Base-by-base conservation (phyloP, 2,797 vertebrate species). In the Diglossa cyanea region DNA sequence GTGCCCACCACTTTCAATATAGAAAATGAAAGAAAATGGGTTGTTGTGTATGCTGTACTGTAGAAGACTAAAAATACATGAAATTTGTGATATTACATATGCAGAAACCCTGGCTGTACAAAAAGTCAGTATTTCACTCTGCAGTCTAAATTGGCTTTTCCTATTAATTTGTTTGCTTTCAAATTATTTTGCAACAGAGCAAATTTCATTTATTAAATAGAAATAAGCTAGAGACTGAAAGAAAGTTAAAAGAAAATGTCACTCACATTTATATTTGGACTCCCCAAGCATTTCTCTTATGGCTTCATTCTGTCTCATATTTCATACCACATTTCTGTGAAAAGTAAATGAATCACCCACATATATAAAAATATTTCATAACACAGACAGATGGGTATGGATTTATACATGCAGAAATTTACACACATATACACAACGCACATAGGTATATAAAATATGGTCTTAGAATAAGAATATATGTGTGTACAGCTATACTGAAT, bases 381-480 rank as follows among this genome's bases (percentile, higher is more conserved):
- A 75, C 18, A 58, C 7, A 68, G 63, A 79, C 50, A 75, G 82
- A 78, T 88, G 76, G 82, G 12, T 77, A 48, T 90, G 40, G 39
- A 84, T 95, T 91, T 95, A 70, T 86, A 76, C 4, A 8, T 57
- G 44, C 15, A 75, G 62, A 90, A 91, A 81, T 93, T 75, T 81
- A 70, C 70, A 77, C 33, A 50, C 50, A 72, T 62, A 80, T 33
- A 68, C 65, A 58, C 45, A 77, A 44, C 18, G 2, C 3, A 1
- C 58, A 78, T 42, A 93, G 85, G 51, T 91, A 48, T 68, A 78
- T 95, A 68, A 96, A 95, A 94, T 92, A 88, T 31, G 39, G 16
- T 62, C 39, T 65, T 58, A 58, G 57, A 57, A 60, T 81, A 90
- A 86, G 42, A 80, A 57, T 86, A 33, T 45, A 9, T 90, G 30